Evolutionary conservation across 2,888 invertebrate species (phyloP).

Genomic region (Rhagium mordax): DNA sequence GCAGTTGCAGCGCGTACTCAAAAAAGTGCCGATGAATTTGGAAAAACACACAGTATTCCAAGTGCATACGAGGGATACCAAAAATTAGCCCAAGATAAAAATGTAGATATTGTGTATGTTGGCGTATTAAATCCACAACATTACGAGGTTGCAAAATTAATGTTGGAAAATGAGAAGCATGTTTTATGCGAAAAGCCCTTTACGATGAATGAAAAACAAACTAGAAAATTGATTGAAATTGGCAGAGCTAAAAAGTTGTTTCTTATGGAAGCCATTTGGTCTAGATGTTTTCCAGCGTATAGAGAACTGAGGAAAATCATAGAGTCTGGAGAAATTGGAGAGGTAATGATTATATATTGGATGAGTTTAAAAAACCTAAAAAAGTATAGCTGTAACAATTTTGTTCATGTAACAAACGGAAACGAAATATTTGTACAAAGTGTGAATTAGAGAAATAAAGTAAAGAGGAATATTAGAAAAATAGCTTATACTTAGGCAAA

Average conservation of each 20-base stretch:
- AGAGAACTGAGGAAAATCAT: conserved; percentile 79
- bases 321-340: conserved; percentile 78
- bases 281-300: conserved; percentile 87
- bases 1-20: conserved; percentile 86
- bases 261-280: conserved; percentile 93
- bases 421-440: too few relatives aligned
- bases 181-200: conserved; percentile 94
- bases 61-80: conserved; percentile 84
- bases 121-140: conserved; percentile 85
- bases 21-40: conserved; percentile 83
- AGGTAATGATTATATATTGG: conserved; percentile 60
- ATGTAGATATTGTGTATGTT: conserved; percentile 89
- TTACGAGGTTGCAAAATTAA: conserved; percentile 78
- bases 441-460: too few relatives aligned
- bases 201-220: conserved; percentile 84
- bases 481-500: too few relatives aligned
- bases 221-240: conserved; percentile 74
- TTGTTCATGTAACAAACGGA: too few relatives aligned
- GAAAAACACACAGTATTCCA: conserved; percentile 80
- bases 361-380: too few relatives aligned
- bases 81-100: conserved; percentile 80
- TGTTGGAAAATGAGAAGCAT: conserved; percentile 87
- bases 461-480: too few relatives aligned
- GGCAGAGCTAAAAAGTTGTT: conserved; percentile 83
- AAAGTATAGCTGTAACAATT: too few relatives aligned